phyloP scores from a whole-genome alignment of 1,140 invertebrate genomes.

The Panagrolaimus sp. region DNA sequence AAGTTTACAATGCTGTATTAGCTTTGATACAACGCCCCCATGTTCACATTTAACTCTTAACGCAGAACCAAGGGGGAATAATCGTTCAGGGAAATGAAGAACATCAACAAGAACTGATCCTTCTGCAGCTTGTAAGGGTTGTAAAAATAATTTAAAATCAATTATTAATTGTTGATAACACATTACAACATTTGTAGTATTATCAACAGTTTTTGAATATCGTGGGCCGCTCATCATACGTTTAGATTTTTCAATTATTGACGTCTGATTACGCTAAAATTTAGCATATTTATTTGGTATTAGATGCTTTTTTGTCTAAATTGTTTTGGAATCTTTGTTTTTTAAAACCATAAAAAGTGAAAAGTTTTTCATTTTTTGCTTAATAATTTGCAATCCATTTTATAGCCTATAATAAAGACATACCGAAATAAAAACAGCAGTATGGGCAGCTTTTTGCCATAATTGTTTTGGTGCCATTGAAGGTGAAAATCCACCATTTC shows the following conservation, averaged over 20 bases:
- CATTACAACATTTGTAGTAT: conserved; percentile 80
- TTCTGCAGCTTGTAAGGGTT: conserved; percentile 88
- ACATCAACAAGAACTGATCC: conserved; percentile 92
- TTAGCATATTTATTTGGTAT: neutral
- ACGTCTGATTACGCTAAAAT: conserved; percentile 47
- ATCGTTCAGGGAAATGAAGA: conserved; percentile 83
- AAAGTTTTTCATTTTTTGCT: too few species aligned
- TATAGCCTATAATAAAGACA: too few species aligned
- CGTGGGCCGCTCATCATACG: conserved; percentile 72
- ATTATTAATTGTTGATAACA: conserved; percentile 90
- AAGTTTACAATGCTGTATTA: conserved; percentile 93
- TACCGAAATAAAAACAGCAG: conserved; percentile 47
- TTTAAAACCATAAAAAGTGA: too few species aligned
- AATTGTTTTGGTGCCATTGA: conserved; percentile 40
- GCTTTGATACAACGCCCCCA: conserved; percentile 80
- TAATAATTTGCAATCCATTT: too few species aligned
- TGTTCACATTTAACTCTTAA: conserved; percentile 76
- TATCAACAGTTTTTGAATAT: conserved; percentile 76
- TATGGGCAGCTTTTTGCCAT: conserved; percentile 54
- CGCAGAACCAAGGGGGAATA: conserved; percentile 79
- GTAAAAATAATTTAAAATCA: conserved; percentile 82
- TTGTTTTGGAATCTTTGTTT: too few species aligned
- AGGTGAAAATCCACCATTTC: conserved; percentile 14
- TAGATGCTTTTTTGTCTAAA: too few species aligned
- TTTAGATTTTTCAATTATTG: conserved; percentile 36